Evolutionary conservation across 2,888 invertebrate genomes (phyloP).

Genomic region (Drosophila niveifrons): DNA sequence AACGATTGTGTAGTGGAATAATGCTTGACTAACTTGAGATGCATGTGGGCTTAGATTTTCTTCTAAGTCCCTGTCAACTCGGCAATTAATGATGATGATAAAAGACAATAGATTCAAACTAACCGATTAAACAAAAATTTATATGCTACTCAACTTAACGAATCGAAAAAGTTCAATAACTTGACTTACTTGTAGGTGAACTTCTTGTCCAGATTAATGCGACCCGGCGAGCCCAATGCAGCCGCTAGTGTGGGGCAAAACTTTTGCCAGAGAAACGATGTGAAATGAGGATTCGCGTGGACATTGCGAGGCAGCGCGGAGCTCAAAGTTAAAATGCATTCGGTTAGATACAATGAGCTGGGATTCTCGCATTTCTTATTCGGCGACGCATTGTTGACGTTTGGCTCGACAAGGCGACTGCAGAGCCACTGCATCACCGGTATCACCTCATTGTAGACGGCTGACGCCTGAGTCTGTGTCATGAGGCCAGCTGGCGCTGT

Average conservation of each 20-base stretch:
- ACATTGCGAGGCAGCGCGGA: constrained; percentile 93
- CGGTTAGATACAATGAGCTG: constrained; percentile 91
- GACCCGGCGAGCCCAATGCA: constrained; percentile 93
- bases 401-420: constrained; percentile 93
- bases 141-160: no score
- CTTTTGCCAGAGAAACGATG: constrained; percentile 96
- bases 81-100: no score
- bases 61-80: no score
- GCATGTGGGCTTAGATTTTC: no score
- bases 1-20: no score
- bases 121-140: no score
- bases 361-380: constrained; percentile 84
- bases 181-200: constrained; percentile 88
- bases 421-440: constrained; percentile 96
- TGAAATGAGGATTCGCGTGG: constrained; percentile 93
- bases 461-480: constrained; percentile 88
- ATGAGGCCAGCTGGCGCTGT: constrained; percentile 87
- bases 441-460: constrained; percentile 95
- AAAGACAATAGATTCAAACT: no score
- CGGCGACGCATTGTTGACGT: constrained; percentile 85
- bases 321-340: constrained; percentile 94
- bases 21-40: no score
- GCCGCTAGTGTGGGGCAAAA: constrained; percentile 96
- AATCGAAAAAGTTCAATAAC: no score
- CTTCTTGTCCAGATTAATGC: constrained; percentile 90